Base-by-base conservation (phyloP, 2,113 vertebrate species). In the Brachyhypopomus gauderio region DNA sequence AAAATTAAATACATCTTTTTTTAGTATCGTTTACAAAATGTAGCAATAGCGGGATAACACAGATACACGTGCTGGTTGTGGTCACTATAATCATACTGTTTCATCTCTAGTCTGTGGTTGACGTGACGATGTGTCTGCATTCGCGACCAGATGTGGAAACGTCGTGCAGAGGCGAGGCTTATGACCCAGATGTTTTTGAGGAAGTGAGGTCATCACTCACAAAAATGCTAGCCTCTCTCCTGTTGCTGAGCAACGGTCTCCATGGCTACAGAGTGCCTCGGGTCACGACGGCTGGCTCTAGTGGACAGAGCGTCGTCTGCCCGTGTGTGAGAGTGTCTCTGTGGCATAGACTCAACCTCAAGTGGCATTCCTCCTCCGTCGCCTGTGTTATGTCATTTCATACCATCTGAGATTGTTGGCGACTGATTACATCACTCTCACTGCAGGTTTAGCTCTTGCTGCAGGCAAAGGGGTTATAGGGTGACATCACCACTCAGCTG, bases 231-330 rank as follows among this genome's bases (percentile, higher is more conserved):
- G 19, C 11, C 79, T n/a, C 73, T 58, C 48, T 70, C 27, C 22
- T 79, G 77, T 79, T 79, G 67, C 77, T 48, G 34, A 60, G 77
- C 67, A 79, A 79, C 77, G 30, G 77, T 79, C 36, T 60, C 67
- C 56, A 72, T 72, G 17, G 66, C 77, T 72, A 56, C 56, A 72
- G 38, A 71, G 34, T 79, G 23, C 67, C 9, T 30, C 67, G n/a
- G 67, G 56, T 79, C 27, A 30, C 30, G 56, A 30, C 45, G 56
- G 36, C 36, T 79, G 62, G 45, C 38, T 17, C 19, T 56, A 69
- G 48, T 69, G 72, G 22, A 75, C 72, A 14, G 25, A 19, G 19
- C 55, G 16, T 2, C 3, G 25, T 56, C 62, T 73, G 23, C 55
- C 38, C 56, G 27, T 56, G 17, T 22, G 34, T 71, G 55, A n/a